Evolutionary conservation across 2,797 vertebrate species (phyloP), one percentile per base, ranked within the genome.

Genomic region (Alfaro cultratus): DNA sequence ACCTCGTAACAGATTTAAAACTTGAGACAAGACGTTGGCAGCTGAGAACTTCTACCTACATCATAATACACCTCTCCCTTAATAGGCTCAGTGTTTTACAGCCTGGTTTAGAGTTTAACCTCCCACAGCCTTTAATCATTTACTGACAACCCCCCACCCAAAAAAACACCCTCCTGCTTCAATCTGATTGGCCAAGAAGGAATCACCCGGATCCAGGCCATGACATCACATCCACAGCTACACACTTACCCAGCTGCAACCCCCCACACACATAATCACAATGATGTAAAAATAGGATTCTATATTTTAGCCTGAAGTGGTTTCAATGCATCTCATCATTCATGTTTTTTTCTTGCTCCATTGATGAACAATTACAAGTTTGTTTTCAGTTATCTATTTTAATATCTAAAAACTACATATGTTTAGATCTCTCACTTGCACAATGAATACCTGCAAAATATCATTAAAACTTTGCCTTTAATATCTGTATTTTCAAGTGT

Each of bases 191-290:
- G 95, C 77, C 64, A 23, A 55, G 39, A 80, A 68, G 67, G 64
- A 89, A 95, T 96, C 94, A 93, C 93, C 94, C 92, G 91, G 90
- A 94, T 91, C 79, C 0, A 1, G 78, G 83, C 45, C 36, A 68
- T 94, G 90, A 94, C 87, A 83, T 95, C 74, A 91, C 89, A 68
- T 85, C 83, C 86, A 81, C 9, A 12, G 60, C 26, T 23, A 57
- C 70, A 82, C 55, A 74, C 75, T 70, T 46, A 62, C 47, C 67
- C 39, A 47, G 43, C 39, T 70, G 29, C 68, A 16, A 23, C 39
- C 68, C 68, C 74, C 43, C 74, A 74, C 26, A 46, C 18, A 71
- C 41, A 64, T 23, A 70, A 64, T 74, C 39, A 41, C 46, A 73
- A 16, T 7, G 12, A 45, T 45, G 41, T 29, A 45, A 29, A 71